Conservation (phyloP, 2,797 vertebrate genomes). For the Ceyx erithaca region DNA sequence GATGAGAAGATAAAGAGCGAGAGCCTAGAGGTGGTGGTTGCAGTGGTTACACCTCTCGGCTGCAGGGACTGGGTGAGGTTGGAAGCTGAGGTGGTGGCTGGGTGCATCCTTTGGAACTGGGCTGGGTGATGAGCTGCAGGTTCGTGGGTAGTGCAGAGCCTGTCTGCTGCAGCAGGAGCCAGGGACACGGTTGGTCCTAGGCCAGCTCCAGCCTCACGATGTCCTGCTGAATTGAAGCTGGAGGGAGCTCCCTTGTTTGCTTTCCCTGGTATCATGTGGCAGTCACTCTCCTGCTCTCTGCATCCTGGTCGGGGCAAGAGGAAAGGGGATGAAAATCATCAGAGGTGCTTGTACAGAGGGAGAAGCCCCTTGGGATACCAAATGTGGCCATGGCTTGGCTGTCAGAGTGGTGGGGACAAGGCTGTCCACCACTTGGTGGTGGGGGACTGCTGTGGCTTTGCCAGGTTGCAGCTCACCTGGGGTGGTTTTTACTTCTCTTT, state of each 20-base stretch:
- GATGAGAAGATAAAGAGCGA: not conserved
- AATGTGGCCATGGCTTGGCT: not conserved
- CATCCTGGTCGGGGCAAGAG: fast-evolving
- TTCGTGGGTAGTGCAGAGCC: not conserved
- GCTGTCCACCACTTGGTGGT: fast-evolving
- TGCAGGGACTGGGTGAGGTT: fast-evolving
- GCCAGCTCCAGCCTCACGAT: fast-evolving
- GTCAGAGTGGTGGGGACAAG: fast-evolving
- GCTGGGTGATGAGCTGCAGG: not conserved
- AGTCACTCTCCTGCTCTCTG: fast-evolving
- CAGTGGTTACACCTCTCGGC: not conserved
- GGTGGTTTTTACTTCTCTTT: not conserved
- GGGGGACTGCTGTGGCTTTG: fast-evolving
- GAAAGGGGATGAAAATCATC: not conserved
- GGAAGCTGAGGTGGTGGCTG: not conserved
- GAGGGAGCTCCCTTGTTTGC: fast-evolving
- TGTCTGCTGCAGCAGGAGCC: fast-evolving
- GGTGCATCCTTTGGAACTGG: not conserved
- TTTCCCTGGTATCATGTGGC: fast-evolving
- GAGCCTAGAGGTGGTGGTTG: not conserved
- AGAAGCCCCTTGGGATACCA: fast-evolving
- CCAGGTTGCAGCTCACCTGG: not conserved
- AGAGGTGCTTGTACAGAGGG: not conserved
- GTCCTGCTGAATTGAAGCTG: fast-evolving
- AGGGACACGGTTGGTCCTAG: fast-evolving